Evolutionary conservation across 2,888 invertebrate species (phyloP).

Genomic region (Ectemnius cavifrons): DNA sequence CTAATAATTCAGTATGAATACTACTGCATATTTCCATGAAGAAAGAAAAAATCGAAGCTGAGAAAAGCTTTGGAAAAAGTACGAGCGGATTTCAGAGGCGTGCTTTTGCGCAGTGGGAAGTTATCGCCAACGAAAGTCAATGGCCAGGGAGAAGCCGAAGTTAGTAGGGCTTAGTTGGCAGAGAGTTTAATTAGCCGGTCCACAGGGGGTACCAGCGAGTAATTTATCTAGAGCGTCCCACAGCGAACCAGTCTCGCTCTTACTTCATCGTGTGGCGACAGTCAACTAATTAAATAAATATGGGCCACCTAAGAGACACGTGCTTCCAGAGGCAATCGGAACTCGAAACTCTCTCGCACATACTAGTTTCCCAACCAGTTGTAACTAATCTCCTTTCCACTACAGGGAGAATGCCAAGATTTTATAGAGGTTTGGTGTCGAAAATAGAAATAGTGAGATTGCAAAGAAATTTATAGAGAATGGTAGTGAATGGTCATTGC

Average conservation of each 20-base stretch:
- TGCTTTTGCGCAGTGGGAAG: constrained; percentile 15
- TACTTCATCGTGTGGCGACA: constrained; percentile 32
- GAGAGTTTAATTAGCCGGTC: constrained; percentile 70
- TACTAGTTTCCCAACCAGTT: background rate
- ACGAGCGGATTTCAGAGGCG: constrained; percentile 41
- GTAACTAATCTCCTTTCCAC: too few relatives aligned
- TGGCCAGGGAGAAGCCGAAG: constrained; percentile 36
- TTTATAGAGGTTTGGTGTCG: too few relatives aligned
- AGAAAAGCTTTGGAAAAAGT: constrained; percentile 14
- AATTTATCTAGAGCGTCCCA: constrained; percentile 68
- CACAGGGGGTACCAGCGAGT: constrained; percentile 62
- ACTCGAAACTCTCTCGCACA: background rate
- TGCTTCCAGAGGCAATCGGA: constrained; percentile 21
- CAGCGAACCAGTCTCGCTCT: constrained; percentile 28
- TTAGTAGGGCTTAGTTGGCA: constrained; percentile 48
- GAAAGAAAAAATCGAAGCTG: background rate
- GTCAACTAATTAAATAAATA: constrained; percentile 60
- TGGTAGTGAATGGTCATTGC: too few relatives aligned
- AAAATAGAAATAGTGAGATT: too few relatives aligned
- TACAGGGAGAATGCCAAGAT: too few relatives aligned
- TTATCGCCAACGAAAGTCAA: constrained; percentile 38
- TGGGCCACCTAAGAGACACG: constrained; percentile 40
- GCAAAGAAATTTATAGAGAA: too few relatives aligned
- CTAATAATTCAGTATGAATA: too few relatives aligned
- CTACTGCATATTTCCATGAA: background rate